These are phyloP conservation scores for Bimastos eiseni DNA, from an alignment of 2,888 invertebrate genomes.

Conservation along the genomic window DNA sequence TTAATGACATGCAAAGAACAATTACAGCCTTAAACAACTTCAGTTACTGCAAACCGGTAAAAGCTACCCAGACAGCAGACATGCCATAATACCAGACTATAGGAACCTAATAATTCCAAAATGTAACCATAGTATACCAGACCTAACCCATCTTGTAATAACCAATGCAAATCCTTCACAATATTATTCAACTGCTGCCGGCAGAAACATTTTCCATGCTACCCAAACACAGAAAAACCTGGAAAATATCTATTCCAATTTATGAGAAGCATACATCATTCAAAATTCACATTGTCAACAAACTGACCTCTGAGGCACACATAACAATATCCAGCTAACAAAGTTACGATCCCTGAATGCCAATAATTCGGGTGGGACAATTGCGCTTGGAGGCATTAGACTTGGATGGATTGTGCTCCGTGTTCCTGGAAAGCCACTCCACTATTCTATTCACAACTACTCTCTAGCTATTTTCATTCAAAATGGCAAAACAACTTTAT, in stretches of 20 bases:
- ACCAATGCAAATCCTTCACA: background rate
- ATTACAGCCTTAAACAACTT: too few species aligned
- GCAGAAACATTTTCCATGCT: background rate
- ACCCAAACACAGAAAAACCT: background rate
- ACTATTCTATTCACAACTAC: background rate
- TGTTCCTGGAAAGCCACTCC: slow-evolving; percentile 13
- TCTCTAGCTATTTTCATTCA: background rate
- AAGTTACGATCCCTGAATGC: slow-evolving; percentile 4
- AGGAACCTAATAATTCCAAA: background rate
- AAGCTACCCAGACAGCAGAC: too few species aligned
- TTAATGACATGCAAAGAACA: too few species aligned
- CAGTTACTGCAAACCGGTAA: too few species aligned
- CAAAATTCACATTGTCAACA: slow-evolving; percentile 9
- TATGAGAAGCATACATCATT: background rate
- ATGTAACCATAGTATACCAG: background rate
- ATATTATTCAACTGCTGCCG: background rate
- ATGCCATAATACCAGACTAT: background rate
- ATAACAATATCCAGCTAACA: background rate
- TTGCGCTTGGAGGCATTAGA: background rate
- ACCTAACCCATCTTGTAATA: background rate
- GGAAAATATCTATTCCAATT: background rate
- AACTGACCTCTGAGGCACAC: background rate
- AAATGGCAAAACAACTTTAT: background rate
- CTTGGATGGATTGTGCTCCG: background rate
- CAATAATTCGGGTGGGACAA: background rate